Base-by-base conservation (phyloP, 2,113 vertebrate genomes). In the Apistogramma diplotaenia region DNA sequence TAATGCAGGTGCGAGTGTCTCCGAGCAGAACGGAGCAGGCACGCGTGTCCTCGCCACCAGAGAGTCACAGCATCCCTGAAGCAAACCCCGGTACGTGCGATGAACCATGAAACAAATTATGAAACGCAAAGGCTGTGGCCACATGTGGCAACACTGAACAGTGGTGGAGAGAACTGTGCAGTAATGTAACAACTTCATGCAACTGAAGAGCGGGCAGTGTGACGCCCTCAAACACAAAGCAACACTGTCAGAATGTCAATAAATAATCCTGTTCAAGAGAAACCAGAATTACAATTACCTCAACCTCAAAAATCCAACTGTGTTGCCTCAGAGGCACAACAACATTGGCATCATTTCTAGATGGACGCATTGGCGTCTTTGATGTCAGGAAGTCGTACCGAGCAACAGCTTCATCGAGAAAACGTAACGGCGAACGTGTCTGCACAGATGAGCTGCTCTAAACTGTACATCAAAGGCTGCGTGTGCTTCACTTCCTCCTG, bases 1-100 rank as follows among this genome's bases (percentile, higher is more conserved):
- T 35, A 27, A 46, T 91, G 46, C 81, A 97, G 97, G 87, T 93
- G 46, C 94, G 93, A 89, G 87, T 88, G 46, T 90, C 89, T 87
- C 85, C 88, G 61, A 94, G n/a, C 84, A 93, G 93, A 87, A 85
- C 86, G 43, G 94, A 96, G 55, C 89, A 89, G 15, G 78, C 81
- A 76, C 80, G 86, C 49, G 3, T 91, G 59, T 76, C 89, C 70
- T 92, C 93, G 59, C 82, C 92, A 55, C 76, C 77, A 18, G 88
- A 92, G 85, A 92, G 82, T 84, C 93, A 79, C 89, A 43, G 87
- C 84, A 4, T 83, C 72, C 79, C 93, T 67, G 86, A 82, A 4
- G 70, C 93, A 85, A 91, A 87, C 85, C 61, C 90, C 3, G 96
- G 97, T 93, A 74, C 3, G 85, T 33, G n/a, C 10, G 37, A 11